Percentiles rank a stretch among this genome's conserved stretches.
Conservation (phyloP, 2,113 vertebrate genomes). For the Rallus limicola region DNA sequence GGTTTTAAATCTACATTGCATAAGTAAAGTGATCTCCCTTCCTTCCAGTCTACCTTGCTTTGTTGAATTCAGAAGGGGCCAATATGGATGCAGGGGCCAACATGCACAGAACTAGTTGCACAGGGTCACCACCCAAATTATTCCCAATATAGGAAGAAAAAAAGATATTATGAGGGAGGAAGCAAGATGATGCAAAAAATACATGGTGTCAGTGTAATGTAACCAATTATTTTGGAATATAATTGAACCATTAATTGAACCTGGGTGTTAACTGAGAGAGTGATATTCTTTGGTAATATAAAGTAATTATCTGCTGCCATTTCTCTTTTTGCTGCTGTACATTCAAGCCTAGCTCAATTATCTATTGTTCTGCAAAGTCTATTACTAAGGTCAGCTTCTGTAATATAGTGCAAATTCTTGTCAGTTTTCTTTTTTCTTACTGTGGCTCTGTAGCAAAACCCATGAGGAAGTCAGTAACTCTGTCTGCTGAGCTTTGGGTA, state of each 20-base stretch:
- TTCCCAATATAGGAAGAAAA: neutral
- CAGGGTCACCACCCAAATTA: neutral
- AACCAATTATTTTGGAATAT: constrained; percentile 20
- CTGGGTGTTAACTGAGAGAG: constrained; percentile 24
- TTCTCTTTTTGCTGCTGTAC: constrained; percentile 19
- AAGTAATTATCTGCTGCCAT: constrained; percentile 10
- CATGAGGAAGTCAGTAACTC: constrained; percentile 4
- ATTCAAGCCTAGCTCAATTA: constrained; percentile 45
- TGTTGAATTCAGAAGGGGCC: neutral
- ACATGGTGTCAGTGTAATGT: neutral
- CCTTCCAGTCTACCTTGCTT: neutral
- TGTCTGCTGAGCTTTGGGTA: neutral
- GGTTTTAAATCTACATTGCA: neutral
- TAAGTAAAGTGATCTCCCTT: neutral
- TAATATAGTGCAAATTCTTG: constrained; percentile 5
- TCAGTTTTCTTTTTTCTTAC: constrained; percentile 26
- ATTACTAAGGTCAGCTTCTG: constrained; percentile 44
- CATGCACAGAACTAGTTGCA: neutral
- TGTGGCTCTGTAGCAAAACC: neutral
- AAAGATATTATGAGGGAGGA: neutral
- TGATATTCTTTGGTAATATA: constrained; percentile 23
- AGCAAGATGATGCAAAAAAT: neutral
- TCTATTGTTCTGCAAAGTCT: constrained; percentile 9
- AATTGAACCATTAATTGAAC: constrained; percentile 30
- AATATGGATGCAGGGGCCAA: neutral